These are phyloP conservation scores for Mergus octosetaceus DNA, from an alignment of 2,797 vertebrate species.

Conservation along the genomic window DNA sequence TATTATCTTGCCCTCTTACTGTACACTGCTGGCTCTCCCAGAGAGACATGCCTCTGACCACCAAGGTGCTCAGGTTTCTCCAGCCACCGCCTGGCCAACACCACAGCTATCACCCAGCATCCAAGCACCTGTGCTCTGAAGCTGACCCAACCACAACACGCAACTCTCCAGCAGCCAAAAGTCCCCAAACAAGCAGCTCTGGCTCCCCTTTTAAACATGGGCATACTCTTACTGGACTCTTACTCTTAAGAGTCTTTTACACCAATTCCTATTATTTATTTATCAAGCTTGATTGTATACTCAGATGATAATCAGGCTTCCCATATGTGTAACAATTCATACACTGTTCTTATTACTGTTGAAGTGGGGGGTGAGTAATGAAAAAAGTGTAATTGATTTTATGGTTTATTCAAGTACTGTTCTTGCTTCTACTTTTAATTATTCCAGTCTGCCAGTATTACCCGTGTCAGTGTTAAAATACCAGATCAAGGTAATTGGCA, in stretches of 20 bases:
- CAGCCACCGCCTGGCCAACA: neutral
- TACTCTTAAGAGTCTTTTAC: neutral
- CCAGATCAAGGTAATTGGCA: slow-evolving; percentile 22
- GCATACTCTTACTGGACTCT: neutral
- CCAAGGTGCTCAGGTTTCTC: neutral
- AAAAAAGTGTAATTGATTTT: neutral
- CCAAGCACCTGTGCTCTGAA: neutral
- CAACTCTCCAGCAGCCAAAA: neutral
- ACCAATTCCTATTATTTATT: neutral
- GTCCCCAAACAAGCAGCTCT: neutral
- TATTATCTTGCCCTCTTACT: neutral
- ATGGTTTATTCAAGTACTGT: neutral
- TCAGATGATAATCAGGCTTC: neutral
- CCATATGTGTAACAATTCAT: neutral
- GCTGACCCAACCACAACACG: accelerated
- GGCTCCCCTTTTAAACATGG: neutral
- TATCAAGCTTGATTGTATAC: neutral
- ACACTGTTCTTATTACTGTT: neutral
- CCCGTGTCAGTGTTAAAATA: slow-evolving; percentile 7
- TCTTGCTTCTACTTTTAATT: slow-evolving; percentile 17
- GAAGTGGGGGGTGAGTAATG: neutral
- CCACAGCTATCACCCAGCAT: neutral
- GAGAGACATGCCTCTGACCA: neutral
- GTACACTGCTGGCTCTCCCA: neutral
- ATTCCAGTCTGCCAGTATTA: neutral